These are phyloP conservation scores for Epinephelus moara DNA, from an alignment of 2,113 vertebrate genomes.

Conservation along the genomic window DNA sequence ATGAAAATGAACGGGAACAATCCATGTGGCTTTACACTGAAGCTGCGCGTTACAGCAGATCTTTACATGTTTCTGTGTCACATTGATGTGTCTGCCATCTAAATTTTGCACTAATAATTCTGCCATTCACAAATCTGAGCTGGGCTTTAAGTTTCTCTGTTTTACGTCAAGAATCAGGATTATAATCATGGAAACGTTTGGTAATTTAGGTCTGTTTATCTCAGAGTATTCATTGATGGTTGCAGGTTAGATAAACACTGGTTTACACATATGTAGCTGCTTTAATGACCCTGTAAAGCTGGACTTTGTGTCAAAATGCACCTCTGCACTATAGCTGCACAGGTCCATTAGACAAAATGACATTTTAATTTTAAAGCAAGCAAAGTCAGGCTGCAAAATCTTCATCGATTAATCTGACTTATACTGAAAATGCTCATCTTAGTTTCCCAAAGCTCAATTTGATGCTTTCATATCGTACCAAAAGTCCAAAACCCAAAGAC, in stretches of 20 bases:
- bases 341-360: no score
- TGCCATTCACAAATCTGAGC: conserved; percentile 9
- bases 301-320: not conserved
- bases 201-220: not conserved
- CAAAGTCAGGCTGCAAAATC: not conserved
- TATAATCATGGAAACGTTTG: not conserved
- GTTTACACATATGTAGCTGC: not conserved
- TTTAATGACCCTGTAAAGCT: not conserved
- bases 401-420: not conserved
- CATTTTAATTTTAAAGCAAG: not conserved
- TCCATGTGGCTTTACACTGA: conserved; percentile 11
- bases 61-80: conserved; percentile 5
- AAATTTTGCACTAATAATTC: conserved; percentile 28
- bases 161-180: not conserved
- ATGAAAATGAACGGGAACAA: conserved; percentile 17
- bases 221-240: not conserved
- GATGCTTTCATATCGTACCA: not conserved
- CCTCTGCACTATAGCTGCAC: not conserved
- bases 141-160: not conserved
- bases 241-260: not conserved
- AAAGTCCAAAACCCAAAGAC: not conserved
- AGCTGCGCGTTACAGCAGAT: not conserved
- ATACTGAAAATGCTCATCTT: not conserved
- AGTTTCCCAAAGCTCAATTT: not conserved
- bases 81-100: conserved; percentile 17